These are phyloP conservation scores for Adelphocoris suturalis DNA, from an alignment of 2,888 invertebrate species.

Conservation along the genomic window DNA sequence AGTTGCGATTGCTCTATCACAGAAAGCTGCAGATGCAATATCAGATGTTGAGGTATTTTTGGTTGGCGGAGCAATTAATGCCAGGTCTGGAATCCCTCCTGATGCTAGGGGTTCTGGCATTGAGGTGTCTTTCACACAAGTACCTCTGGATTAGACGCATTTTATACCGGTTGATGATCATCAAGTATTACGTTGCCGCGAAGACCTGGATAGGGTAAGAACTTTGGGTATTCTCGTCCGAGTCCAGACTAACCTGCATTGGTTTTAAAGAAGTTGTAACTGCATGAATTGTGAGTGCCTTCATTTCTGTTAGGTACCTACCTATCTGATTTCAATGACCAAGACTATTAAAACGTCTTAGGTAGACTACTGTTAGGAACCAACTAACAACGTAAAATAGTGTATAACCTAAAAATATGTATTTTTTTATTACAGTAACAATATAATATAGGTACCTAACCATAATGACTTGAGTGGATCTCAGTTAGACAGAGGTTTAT, in stretches of 20 bases:
- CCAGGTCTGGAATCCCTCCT: neutral
- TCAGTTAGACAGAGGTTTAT: too few relatives aligned
- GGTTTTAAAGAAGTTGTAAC: conserved; percentile 32
- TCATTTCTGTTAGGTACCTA: too few relatives aligned
- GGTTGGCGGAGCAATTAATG: neutral
- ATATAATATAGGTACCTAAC: too few relatives aligned
- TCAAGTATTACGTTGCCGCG: neutral
- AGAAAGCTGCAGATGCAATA: conserved; percentile 5
- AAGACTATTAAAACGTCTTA: too few relatives aligned
- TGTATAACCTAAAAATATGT: too few relatives aligned
- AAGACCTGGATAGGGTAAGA: conserved; percentile 53
- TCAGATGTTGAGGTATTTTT: conserved; percentile 12
- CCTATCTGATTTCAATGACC: too few relatives aligned
- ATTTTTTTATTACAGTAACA: too few relatives aligned
- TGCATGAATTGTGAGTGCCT: too few relatives aligned
- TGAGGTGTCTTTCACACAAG: conserved; percentile 48
- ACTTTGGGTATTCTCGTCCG: neutral
- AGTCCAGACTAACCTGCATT: neutral
- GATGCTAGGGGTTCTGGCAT: neutral
- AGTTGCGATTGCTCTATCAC: neutral
- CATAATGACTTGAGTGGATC: too few relatives aligned
- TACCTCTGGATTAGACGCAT: conserved; percentile 48
- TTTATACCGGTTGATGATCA: conserved; percentile 52
- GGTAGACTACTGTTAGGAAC: too few relatives aligned
- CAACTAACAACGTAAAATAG: too few relatives aligned